Conservation (phyloP, 2,797 vertebrate species). For the Phylloscopus collybita region DNA sequence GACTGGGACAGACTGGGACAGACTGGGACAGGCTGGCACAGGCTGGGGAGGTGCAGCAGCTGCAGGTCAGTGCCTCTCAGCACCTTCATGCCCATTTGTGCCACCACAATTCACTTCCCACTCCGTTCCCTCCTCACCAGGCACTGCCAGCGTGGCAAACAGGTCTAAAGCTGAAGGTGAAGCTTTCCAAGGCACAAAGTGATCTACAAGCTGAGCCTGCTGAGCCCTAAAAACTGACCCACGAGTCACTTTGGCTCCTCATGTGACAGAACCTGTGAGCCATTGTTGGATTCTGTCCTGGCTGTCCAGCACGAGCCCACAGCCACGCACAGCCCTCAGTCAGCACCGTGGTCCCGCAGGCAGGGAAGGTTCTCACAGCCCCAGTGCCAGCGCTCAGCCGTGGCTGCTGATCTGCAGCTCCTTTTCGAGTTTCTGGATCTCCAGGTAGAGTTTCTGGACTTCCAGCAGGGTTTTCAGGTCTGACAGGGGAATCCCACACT, state of each 20-base stretch:
- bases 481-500: slow-evolving; percentile 7
- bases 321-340: neutral
- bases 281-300: neutral
- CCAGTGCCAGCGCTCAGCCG: neutral
- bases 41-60: neutral
- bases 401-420: accelerated
- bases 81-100: accelerated
- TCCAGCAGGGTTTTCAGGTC: slow-evolving; percentile 39
- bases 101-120: too few relatives aligned
- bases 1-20: too few relatives aligned
- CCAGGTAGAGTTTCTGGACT: slow-evolving; percentile 38
- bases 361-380: neutral
- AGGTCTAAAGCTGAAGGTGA: neutral
- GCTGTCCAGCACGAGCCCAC: neutral
- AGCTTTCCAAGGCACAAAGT: neutral
- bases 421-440: slow-evolving; percentile 41
- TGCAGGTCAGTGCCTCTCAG: neutral
- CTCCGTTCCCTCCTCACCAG: neutral
- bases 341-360: neutral
- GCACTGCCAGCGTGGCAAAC: neutral
- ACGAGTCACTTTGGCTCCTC: neutral
- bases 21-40: too few relatives aligned
- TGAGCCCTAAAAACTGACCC: neutral
- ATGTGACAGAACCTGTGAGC: accelerated
- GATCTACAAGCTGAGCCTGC: neutral